These are phyloP conservation scores for Leptobrachium leishanense DNA, from an alignment of 2,113 vertebrate genomes.

Conservation along the genomic window DNA sequence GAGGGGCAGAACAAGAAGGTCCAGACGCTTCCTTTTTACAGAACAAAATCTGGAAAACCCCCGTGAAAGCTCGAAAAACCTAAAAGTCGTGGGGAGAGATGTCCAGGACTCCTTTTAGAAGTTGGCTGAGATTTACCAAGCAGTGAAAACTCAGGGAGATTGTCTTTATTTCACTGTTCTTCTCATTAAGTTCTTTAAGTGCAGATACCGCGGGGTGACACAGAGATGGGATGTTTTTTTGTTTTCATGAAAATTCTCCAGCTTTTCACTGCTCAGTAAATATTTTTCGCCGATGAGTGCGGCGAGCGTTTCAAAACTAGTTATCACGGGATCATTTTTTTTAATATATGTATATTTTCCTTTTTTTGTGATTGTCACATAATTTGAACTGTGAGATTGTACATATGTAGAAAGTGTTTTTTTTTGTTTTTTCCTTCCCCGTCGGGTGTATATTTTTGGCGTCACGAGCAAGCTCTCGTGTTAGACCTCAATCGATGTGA, in stretches of 20 bases:
- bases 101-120: slow-evolving; percentile 50
- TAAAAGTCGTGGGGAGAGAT: not conserved
- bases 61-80: too few relatives aligned
- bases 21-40: not conserved
- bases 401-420: slow-evolving; percentile 62
- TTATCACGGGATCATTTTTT: slow-evolving; percentile 32
- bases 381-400: slow-evolving; percentile 54
- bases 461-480: slow-evolving; percentile 52
- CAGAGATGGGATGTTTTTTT: too few relatives aligned
- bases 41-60: not conserved
- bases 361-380: slow-evolving; percentile 39
- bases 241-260: too few relatives aligned
- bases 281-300: too few relatives aligned
- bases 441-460: slow-evolving; percentile 44
- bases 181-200: too few relatives aligned
- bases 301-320: too few relatives aligned
- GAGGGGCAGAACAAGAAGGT: fast-evolving
- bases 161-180: too few relatives aligned
- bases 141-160: not conserved
- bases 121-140: not conserved
- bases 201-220: too few relatives aligned
- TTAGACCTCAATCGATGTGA: not conserved
- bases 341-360: slow-evolving; percentile 45
- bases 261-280: too few relatives aligned
- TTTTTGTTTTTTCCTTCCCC: slow-evolving; percentile 21